Evolutionary conservation across 53 echinoderm and acorn worm species (phyloP), one percentile per base, ranked within the genome.

Genomic region (Mesocentrotus franciscanus): DNA sequence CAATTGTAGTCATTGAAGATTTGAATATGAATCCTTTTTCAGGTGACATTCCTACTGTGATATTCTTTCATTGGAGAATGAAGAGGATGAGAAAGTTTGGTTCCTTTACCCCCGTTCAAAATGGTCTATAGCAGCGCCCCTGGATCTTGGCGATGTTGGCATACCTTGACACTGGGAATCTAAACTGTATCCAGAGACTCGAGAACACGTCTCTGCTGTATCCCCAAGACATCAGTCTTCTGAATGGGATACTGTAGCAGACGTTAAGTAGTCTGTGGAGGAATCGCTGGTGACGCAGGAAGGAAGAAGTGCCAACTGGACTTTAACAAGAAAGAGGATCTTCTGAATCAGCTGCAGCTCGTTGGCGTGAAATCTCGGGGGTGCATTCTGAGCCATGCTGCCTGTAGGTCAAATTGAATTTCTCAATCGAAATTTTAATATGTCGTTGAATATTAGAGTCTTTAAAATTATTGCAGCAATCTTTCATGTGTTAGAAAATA

Each of bases 241-340:
- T 10, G 6, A 14, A 30, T 33, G 34, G 79, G 39, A 79, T 79
- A 79, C 79, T 79, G 16, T 15, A 79, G 79, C 79, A 79, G 79
- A 79, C 79, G 79, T 79, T 79, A 79, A 79, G 79, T 79, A 79
- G 79, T 79, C 79, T 79, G 17, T 39, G 17, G 79, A 79, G 79
- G 79, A 79, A 79, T 39, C 15, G 32, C 17, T 79, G 4, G 79
- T 79, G 79, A 79, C 79, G 36, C 39, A 36, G 79, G 39, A 79
- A 79, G 79, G 79, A 79, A 79, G 79, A 39, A 35, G 30, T 39
- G 79, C 18, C 79, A 79, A 79, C 18, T 18, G 79, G 79, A 79
- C 36, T 79, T 79, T 35, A 79, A 79, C 16, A 79, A 35, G 79
- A 79, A 42, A 36, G 39, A 79, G 79, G 79, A 79, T 79, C 2